A percentile compares a stretch with the other conserved stretches of the same genome.
These are phyloP conservation scores for Smithornis capensis DNA, from an alignment of 2,113 vertebrate species.

Conservation along the genomic window DNA sequence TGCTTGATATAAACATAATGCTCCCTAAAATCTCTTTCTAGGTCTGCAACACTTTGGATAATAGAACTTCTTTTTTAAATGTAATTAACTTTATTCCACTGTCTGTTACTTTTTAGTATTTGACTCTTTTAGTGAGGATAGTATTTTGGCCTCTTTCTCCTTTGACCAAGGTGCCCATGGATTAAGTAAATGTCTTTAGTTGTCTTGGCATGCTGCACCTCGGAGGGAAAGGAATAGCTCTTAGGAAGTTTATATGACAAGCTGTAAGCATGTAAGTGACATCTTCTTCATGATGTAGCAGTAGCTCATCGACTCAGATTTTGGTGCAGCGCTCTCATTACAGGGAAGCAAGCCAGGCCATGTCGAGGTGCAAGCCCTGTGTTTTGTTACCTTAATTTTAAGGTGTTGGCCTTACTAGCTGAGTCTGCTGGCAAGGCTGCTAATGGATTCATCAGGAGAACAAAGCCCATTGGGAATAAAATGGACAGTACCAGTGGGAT, in stretches of 20 bases:
- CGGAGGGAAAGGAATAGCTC: neutral
- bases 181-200: neutral
- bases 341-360: neutral
- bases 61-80: neutral
- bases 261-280: neutral
- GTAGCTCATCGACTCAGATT: neutral
- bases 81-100: neutral
- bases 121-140: neutral
- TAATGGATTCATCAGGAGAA: neutral
- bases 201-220: neutral
- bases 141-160: neutral
- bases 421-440: neutral
- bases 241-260: neutral
- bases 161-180: neutral
- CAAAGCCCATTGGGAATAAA: neutral
- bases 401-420: neutral
- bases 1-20: neutral
- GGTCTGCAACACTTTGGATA: neutral
- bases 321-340: neutral
- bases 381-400: neutral
- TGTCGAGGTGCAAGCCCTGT: neutral
- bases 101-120: neutral
- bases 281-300: neutral
- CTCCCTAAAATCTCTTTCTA: neutral
- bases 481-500: neutral